Evolutionary conservation across 1,140 invertebrate genomes (phyloP), one percentile per base, ranked within the genome.

Genomic region (Diuraphis noxia): DNA sequence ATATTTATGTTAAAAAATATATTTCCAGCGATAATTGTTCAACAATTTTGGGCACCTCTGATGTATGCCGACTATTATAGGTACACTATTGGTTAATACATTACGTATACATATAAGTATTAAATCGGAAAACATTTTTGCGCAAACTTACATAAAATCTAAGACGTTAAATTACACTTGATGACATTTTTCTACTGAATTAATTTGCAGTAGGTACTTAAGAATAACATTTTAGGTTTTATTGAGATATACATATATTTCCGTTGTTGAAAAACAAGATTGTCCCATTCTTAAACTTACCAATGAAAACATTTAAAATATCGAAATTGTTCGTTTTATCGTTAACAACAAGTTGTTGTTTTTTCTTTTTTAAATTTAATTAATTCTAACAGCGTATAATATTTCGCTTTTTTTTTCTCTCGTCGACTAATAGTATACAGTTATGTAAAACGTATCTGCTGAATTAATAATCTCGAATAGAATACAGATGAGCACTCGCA

Each of bases 381-480:
- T 30, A n/a, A 84, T 30, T 43, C 30, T n/a, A 19, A 34, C 30
- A n/a, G 46, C 82, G 41, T 84, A n/a, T n/a, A 84, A n/a, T 46
- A n/a, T 43, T 81, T 81, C 1, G 38, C 38, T 77, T 23, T 72
- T 72, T 21, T 81, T 81, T 38, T 9, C 36, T 81, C 7, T n/a
- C 9, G 21, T 25, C 23, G 8, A 10, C 23, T 30, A 30, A 81
- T 81, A 81, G 19, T 79, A 21, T 49, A 49, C 23, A 49, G 7
- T 38, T 36, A 81, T 40, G 21, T 0, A 84, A 46, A n/a, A 43
- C 13, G 41, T 43, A 43, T 84, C 41, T 23, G 30, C 36, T 87
- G 36, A 88, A 63, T 56, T 88, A 63, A 88, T 88, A 88, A 56
- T 36, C n/a, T 36, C 43, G 30, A 30, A n/a, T 8, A 41, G 81